Evolutionary conservation across 2,888 invertebrate species (phyloP), one percentile per base, ranked within the genome.

Genomic region (Thymelicus sylvestris): DNA sequence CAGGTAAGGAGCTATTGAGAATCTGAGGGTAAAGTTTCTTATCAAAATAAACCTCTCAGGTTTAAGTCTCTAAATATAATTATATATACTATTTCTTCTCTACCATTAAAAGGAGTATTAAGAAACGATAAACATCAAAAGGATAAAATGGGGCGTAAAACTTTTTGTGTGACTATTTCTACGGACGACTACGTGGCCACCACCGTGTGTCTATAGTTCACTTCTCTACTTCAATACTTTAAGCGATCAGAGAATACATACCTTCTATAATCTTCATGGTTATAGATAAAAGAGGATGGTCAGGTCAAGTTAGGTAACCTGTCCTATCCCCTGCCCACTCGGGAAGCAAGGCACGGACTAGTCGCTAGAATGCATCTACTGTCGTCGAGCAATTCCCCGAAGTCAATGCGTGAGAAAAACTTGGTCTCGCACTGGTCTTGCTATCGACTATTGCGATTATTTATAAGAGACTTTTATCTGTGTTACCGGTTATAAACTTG

Each of bases 321-420:
- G 50, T 52, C 50, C 19, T 15, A 19, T 31, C 5, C 31, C 31
- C 31, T 6, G 50, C 15, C 50, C 50, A 10, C 24, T 55, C 24
- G 19, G 55, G 55, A 55, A 55, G 8, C 55, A 24, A 55, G 55
- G 55, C 55, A 55, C 55, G 55, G 24, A 55, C 24, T 55, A 55
- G 55, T 24, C 24, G n/a, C 50, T 55, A 55, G 55, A 55, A 55
- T 55, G 55, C 55, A 55, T 55, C 55, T 24, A 55, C 19, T 24
- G 24, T 10, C 55, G 24, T 10, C 24, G 55, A 52, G 10, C 24
- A 10, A 55, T 55, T 55, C 55, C 55, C 24, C 24, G 55, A 55
- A 55, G 55, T 55, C 55, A 55, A 24, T 19, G 24, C 55, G 55
- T 55, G 55, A 55, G 55, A 55, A 55, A 55, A 55, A 55, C 3